Conservation (phyloP, 2,113 vertebrate species). For the Pitta sordida region DNA sequence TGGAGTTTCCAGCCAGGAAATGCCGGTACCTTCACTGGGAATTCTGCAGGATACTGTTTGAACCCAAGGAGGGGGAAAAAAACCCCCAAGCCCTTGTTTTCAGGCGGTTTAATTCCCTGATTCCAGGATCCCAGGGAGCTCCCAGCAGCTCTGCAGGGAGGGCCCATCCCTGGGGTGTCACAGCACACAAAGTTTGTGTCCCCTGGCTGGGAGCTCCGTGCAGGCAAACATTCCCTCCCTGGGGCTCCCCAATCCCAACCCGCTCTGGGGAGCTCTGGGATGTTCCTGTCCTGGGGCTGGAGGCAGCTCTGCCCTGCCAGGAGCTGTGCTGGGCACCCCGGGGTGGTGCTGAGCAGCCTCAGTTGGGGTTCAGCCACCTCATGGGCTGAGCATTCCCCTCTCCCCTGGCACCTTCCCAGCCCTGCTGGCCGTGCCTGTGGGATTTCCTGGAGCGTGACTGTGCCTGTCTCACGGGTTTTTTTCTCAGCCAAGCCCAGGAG, state of each 20-base stretch:
- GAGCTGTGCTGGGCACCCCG: neutral
- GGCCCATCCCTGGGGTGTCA: no score
- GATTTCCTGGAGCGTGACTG: fast-evolving
- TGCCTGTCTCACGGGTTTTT: neutral
- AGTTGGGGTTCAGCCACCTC: neutral
- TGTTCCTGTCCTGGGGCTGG: neutral
- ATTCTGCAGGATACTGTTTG: neutral
- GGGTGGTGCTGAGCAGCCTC: neutral
- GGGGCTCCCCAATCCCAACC: neutral
- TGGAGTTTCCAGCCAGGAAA: neutral
- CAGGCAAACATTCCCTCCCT: neutral
- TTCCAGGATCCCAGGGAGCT: fast-evolving
- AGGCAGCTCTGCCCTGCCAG: neutral
- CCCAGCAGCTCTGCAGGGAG: neutral
- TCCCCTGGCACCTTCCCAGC: neutral
- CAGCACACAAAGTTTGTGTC: neutral
- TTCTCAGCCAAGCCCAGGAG: neutral
- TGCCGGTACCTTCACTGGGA: neutral
- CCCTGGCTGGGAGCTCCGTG: neutral
- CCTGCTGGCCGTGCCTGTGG: neutral
- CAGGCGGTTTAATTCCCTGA: neutral
- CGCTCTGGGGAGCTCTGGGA: neutral
- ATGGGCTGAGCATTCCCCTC: fast-evolving
- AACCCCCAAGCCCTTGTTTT: fast-evolving
- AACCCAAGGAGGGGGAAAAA: neutral